Evolutionary conservation across 1,140 invertebrate genomes (phyloP).

Genomic region (Gryon sp.): DNA sequence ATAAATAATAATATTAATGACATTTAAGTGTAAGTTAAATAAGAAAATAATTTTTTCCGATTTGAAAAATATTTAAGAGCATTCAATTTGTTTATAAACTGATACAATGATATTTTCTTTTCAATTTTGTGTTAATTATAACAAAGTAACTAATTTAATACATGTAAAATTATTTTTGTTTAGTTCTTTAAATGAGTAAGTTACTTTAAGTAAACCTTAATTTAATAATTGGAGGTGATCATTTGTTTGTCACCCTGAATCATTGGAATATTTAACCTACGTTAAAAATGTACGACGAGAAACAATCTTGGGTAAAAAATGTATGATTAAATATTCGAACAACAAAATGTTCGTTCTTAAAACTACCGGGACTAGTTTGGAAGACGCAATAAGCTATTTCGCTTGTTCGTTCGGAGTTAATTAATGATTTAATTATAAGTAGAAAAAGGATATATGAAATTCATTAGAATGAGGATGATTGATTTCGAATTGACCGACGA

Average conservation of each 20-base stretch:
- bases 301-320: slow-evolving; percentile 30
- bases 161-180: too few species aligned
- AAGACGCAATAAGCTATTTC: slow-evolving; percentile 51
- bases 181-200: too few species aligned
- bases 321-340: slow-evolving; percentile 18
- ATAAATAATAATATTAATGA: too few species aligned
- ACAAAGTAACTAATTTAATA: too few species aligned
- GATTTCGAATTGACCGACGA: background rate
- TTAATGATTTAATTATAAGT: slow-evolving; percentile 8
- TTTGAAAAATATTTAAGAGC: too few species aligned
- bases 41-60: too few species aligned
- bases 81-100: too few species aligned
- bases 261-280: slow-evolving; percentile 24
- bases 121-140: too few species aligned
- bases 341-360: slow-evolving; percentile 36
- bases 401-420: slow-evolving; percentile 35
- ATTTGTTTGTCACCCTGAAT: slow-evolving; percentile 50
- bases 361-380: slow-evolving; percentile 34
- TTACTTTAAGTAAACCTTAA: too few species aligned
- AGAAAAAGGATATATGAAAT: slow-evolving; percentile 25
- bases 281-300: slow-evolving; percentile 23
- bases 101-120: too few species aligned
- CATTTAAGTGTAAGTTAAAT: too few species aligned
- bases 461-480: slow-evolving; percentile 17
- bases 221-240: slow-evolving; percentile 19